A percentile compares a stretch with the other conserved stretches of the same genome.
These are phyloP conservation scores for Orthonevra nobilis DNA, from an alignment of 2,888 invertebrate genomes.

Conservation along the genomic window DNA sequence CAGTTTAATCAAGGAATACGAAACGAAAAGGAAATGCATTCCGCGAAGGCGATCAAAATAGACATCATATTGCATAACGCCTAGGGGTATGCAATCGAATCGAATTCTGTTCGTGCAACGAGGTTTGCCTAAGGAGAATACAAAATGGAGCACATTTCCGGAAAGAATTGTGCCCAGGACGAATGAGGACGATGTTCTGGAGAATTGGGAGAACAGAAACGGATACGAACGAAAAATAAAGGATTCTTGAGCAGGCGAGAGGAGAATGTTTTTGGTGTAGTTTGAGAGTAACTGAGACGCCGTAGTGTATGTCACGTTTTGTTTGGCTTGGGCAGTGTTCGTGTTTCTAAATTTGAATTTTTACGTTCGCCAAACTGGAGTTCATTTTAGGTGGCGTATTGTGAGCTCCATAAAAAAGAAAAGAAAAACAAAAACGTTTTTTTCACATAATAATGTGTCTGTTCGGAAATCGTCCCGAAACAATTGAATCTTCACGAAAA, in stretches of 20 bases:
- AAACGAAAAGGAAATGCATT: conserved; percentile 29
- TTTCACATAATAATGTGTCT: too few relatives aligned
- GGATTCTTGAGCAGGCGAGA: neutral
- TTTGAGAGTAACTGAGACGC: conserved; percentile 10
- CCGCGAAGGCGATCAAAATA: neutral
- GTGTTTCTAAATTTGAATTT: too few relatives aligned
- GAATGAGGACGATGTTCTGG: neutral
- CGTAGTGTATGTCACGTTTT: neutral
- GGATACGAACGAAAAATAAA: too few relatives aligned
- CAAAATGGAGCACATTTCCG: conserved; percentile 15
- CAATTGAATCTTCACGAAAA: too few relatives aligned
- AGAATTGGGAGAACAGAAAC: too few relatives aligned
- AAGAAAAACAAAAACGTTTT: too few relatives aligned
- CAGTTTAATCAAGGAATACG: neutral
- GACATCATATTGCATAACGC: conserved; percentile 45
- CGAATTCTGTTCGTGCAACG: neutral
- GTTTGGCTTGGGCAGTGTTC: too few relatives aligned
- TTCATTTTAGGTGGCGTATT: too few relatives aligned
- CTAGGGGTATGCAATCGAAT: conserved; percentile 44
- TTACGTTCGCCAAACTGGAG: too few relatives aligned
- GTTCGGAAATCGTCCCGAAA: too few relatives aligned
- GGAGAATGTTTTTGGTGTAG: neutral
- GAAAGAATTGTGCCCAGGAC: neutral
- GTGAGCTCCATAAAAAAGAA: too few relatives aligned
- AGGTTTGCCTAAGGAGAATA: conserved; percentile 4